phyloP scores from a whole-genome alignment of 2,113 vertebrate genomes.

The Actenoides lindsayi region DNA sequence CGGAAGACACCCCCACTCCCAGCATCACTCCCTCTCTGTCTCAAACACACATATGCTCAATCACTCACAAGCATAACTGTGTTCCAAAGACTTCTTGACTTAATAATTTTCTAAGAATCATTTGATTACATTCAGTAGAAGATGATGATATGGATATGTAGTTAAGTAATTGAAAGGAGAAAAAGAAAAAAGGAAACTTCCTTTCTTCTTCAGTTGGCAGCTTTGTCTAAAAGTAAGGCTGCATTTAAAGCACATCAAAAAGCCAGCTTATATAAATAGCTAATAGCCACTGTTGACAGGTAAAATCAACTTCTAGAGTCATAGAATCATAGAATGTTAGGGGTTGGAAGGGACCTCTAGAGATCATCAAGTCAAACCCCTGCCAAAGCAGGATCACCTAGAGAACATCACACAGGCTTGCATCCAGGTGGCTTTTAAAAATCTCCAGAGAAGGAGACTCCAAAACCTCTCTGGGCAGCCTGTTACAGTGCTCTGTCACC shows the following conservation, averaged over 20 bases:
- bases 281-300: slow-evolving; percentile 37
- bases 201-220: not conserved
- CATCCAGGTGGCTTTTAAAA: too few species aligned
- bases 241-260: not conserved
- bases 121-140: slow-evolving; percentile 47
- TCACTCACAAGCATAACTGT: slow-evolving; percentile 25
- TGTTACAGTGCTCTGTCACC: too few species aligned
- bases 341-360: too few species aligned
- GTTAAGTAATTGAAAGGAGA: slow-evolving; percentile 53
- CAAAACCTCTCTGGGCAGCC: too few species aligned
- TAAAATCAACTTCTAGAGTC: slow-evolving; percentile 27
- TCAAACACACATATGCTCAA: not conserved
- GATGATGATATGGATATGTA: slow-evolving; percentile 43
- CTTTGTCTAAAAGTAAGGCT: slow-evolving; percentile 42
- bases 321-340: too few species aligned
- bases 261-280: slow-evolving; percentile 17
- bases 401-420: too few species aligned
- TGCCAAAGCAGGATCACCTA: too few species aligned
- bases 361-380: too few species aligned
- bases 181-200: not conserved
- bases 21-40: not conserved
- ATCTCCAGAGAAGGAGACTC: too few species aligned
- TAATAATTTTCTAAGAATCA: slow-evolving; percentile 54
- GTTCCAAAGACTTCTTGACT: slow-evolving; percentile 27
- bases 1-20: not conserved